A percentile compares a stretch with the other conserved stretches of the same genome.
Conservation (phyloP, 92 coral and sea anemone genomes). For the Epizoanthus illoricatus region DNA sequence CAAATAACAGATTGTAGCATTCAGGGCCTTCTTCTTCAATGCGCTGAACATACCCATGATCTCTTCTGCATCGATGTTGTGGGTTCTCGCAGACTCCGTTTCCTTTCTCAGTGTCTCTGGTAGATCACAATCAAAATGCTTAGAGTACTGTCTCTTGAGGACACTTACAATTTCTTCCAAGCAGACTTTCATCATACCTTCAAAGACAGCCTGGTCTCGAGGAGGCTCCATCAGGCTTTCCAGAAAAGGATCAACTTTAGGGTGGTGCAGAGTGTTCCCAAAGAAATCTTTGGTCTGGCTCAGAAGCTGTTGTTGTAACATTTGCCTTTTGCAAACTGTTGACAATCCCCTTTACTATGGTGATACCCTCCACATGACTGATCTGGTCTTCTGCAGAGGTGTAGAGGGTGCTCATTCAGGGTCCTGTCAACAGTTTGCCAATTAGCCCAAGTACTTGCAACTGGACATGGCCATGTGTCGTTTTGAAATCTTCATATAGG, state of each 20-base stretch:
- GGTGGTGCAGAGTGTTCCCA: constrained; percentile 8
- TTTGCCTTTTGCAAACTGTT: background rate
- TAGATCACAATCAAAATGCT: background rate
- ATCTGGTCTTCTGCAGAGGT: constrained; percentile 15
- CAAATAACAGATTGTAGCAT: too few relatives aligned
- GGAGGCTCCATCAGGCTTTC: background rate
- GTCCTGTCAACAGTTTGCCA: constrained; percentile 1
- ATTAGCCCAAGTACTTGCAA: background rate
- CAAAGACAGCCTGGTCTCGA: background rate
- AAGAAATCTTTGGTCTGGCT: constrained; percentile 4
- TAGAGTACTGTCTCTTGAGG: background rate
- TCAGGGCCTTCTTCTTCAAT: too few relatives aligned
- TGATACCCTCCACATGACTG: background rate
- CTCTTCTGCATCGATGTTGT: too few relatives aligned
- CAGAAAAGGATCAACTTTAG: constrained; percentile 1
- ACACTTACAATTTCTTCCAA: background rate
- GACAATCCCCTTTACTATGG: background rate
- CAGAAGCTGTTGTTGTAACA: background rate
- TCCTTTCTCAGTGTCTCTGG: background rate
- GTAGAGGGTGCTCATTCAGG: background rate
- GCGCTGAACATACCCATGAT: too few relatives aligned
- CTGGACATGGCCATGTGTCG: background rate
- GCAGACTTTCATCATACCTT: background rate
- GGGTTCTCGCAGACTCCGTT: background rate
- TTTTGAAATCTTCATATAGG: background rate